Conservation (phyloP, 2,888 invertebrate genomes). For the Lepas anatifera region DNA sequence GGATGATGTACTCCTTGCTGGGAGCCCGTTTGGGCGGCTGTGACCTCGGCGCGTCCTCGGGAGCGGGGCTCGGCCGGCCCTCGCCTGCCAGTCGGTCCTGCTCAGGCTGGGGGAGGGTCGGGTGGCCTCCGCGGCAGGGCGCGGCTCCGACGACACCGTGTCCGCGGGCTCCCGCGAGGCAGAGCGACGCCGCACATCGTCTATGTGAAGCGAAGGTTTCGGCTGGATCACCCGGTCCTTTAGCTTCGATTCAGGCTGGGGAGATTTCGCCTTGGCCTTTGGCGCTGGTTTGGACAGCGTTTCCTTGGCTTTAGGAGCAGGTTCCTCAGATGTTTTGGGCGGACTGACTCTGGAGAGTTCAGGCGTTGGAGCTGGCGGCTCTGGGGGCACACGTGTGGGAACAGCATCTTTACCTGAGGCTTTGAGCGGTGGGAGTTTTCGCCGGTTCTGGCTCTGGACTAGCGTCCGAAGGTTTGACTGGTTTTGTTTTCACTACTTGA, state of each 20-base stretch:
- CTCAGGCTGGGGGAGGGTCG: background rate
- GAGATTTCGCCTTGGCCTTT: background rate
- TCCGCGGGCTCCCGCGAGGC: no score
- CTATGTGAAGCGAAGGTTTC: no score
- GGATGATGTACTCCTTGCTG: conserved; percentile 24
- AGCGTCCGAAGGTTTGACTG: no score
- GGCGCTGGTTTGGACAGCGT: background rate
- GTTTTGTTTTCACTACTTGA: no score
- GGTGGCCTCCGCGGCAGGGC: background rate
- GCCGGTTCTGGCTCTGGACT: no score
- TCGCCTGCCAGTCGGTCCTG: background rate
- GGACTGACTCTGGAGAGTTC: no score
- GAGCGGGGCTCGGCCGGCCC: background rate
- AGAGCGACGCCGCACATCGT: no score
- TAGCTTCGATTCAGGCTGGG: background rate
- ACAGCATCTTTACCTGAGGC: no score
- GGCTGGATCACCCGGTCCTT: no score
- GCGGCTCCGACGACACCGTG: background rate
- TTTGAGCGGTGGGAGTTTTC: no score
- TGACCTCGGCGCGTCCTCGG: background rate
- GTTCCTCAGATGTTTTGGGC: background rate
- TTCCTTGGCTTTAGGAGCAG: background rate
- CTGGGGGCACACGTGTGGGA: no score
- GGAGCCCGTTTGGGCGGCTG: conserved; percentile 22
- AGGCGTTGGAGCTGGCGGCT: no score